These are phyloP conservation scores for Dichetophora obliterata DNA, from an alignment of 2,888 invertebrate species.

Conservation along the genomic window DNA sequence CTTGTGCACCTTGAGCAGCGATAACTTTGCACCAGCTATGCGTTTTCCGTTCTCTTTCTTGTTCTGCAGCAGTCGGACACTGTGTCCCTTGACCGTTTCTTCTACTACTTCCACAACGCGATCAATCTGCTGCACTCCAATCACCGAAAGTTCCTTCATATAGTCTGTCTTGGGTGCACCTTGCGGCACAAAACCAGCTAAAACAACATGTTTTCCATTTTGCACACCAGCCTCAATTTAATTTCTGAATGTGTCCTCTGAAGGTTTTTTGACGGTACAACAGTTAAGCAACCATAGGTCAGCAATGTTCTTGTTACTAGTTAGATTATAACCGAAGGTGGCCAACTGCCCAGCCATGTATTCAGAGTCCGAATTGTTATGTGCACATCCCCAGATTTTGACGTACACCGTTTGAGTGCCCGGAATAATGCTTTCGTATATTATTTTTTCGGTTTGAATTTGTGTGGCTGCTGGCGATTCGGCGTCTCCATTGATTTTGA, in stretches of 20 bases:
- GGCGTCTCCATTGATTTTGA: constrained; percentile 41
- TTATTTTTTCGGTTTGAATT: constrained; percentile 67
- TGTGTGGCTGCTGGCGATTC: not conserved
- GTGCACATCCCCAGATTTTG: constrained; percentile 98
- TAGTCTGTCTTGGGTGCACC: constrained; percentile 83
- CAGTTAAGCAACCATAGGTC: constrained; percentile 97
- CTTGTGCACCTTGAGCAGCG: constrained; percentile 93
- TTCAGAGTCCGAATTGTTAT: constrained; percentile 97
- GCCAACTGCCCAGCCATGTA: constrained; percentile 98
- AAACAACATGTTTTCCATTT: constrained; percentile 85
- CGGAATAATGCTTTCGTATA: constrained; percentile 75
- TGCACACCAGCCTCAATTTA: constrained; percentile 83
- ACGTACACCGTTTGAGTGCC: constrained; percentile 86
- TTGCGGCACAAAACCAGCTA: constrained; percentile 98
- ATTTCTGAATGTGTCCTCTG: constrained; percentile 94
- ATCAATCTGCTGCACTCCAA: constrained; percentile 99
- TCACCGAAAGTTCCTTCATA: constrained; percentile 80
- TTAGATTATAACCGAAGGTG: constrained; percentile 87
- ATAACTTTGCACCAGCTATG: constrained; percentile 87
- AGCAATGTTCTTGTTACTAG: constrained; percentile 83
- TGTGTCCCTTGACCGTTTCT: constrained; percentile 93
- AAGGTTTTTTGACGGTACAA: constrained; percentile 98
- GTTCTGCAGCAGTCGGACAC: constrained; percentile 82
- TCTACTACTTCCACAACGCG: constrained; percentile 97
- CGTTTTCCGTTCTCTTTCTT: constrained; percentile 85